Conservation (phyloP, 1,140 invertebrate genomes). For the Zaprionus taronus region DNA sequence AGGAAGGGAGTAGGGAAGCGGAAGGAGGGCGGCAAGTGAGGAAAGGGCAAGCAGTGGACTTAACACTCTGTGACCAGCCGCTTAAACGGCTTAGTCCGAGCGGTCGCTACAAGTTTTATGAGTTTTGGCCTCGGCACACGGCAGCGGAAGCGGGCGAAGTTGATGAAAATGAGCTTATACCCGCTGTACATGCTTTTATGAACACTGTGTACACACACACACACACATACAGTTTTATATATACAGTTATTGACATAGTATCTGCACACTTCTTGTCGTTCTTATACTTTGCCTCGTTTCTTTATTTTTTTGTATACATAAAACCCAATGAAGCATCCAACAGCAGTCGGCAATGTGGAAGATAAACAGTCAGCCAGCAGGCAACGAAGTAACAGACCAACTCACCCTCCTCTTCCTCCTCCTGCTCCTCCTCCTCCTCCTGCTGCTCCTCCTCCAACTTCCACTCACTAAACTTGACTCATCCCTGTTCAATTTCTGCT, state of each 20-base stretch:
- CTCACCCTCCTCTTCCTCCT: constrained; percentile 5
- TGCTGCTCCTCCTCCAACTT: constrained; percentile 6
- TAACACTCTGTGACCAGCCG: constrained; percentile 72
- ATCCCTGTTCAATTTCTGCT: constrained; percentile 30
- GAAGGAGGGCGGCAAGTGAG: neutral
- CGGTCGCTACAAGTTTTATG: constrained; percentile 65
- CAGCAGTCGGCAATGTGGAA: constrained; percentile 55
- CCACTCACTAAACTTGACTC: neutral
- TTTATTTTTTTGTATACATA: constrained; percentile 50
- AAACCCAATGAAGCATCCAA: constrained; percentile 77
- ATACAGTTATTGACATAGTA: constrained; percentile 24
- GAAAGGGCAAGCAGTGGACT: constrained; percentile 42
- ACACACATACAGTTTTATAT: neutral
- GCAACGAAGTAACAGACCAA: constrained; percentile 8
- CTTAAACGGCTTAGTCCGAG: constrained; percentile 70
- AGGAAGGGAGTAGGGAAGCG: too few species aligned
- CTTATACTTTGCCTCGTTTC: neutral
- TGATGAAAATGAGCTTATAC: constrained; percentile 27
- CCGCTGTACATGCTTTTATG: constrained; percentile 4
- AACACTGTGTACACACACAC: constrained; percentile 5
- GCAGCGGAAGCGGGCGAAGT: neutral
- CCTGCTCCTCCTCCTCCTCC: constrained; percentile 4
- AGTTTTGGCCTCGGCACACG: constrained; percentile 41
- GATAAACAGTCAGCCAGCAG: constrained; percentile 62
- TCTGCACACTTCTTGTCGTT: constrained; percentile 46